Base-by-base conservation (phyloP, 2,113 vertebrate genomes). In the Elgaria multicarinata region DNA sequence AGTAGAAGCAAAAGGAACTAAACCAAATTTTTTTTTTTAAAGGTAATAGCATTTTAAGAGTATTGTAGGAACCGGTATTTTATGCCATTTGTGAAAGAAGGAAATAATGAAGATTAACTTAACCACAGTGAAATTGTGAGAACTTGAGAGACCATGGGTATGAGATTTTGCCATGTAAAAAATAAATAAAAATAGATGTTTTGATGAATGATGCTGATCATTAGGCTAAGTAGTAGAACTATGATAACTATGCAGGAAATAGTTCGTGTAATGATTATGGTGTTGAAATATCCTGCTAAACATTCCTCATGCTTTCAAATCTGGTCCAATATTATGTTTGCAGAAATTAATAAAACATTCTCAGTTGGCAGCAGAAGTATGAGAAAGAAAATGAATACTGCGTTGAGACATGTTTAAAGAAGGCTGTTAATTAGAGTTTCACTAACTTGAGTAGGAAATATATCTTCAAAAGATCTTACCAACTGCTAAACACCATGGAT, bases 41-140 rank as follows among this genome's bases (percentile, higher is more conserved):
- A 87, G 87, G 20, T 2, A 84, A 75, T 42, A 8, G 33, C 82
- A 20, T 55, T 88, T 87, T 91, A 90, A 94, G n/a, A 91, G 33
- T 77, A 89, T 53, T 78, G 39, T 26, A 55, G 93, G 55, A 81
- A 42, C 1, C 87, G 85, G 74, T 64, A 50, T 64, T 87, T 90
- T 90, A 84, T 78, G 71, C 78, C 90, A 69, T 66, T 75, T 55
- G 66, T 83, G 76, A 36, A 76, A 28, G 72, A 7, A 58, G 76
- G 12, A 69, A 85, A 84, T 76, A 88, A 67, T 92, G 90, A 80
- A 55, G 84, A 93, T 90, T 88, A 90, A 96, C 91, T 93, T 94
- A 90, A 69, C 44, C 89, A 93, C 91, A 82, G 79, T 90, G 77
- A 75, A 85, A 82, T 90, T 91, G 88, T 85, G 91, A 92, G 93